phyloP scores from a whole-genome alignment of 2,888 invertebrate species.

The Volucella zonaria region DNA sequence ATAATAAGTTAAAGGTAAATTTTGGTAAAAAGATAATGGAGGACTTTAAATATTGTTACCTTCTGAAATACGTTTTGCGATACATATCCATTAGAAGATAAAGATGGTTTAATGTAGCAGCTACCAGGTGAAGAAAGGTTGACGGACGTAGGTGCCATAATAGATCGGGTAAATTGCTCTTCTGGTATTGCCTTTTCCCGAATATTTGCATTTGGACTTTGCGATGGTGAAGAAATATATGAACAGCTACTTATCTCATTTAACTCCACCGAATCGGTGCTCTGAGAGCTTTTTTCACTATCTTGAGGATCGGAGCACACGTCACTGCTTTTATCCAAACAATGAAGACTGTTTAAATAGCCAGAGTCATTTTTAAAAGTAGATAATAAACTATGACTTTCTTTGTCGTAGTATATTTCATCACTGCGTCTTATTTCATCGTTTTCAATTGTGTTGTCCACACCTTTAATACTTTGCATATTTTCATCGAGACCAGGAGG shows the following conservation, averaged over 20 bases:
- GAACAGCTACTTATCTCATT: conserved; percentile 75
- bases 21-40: too few species aligned
- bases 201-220: conserved; percentile 56
- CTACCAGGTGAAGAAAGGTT: conserved; percentile 68
- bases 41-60: conserved; percentile 60
- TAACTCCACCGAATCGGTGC: conserved; percentile 75
- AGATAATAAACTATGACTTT: conserved; percentile 73
- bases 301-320: conserved; percentile 65
- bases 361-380: conserved; percentile 70
- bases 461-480: conserved; percentile 71
- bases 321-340: conserved; percentile 65
- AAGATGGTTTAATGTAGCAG: conserved; percentile 67
- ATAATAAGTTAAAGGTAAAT: too few species aligned
- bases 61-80: conserved; percentile 75
- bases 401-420: conserved; percentile 74
- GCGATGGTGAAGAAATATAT: conserved; percentile 70
- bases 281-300: conserved; percentile 70
- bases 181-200: conserved; percentile 27
- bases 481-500: conserved; percentile 77
- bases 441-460: conserved; percentile 72
- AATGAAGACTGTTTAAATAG: conserved; percentile 50
- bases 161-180: conserved; percentile 52
- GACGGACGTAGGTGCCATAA: conserved; percentile 37
- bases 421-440: conserved; percentile 74
- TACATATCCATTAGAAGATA: conserved; percentile 75